These are phyloP conservation scores for Tetramorium parvispinum DNA, from an alignment of 1,140 invertebrate genomes.

Conservation along the genomic window DNA sequence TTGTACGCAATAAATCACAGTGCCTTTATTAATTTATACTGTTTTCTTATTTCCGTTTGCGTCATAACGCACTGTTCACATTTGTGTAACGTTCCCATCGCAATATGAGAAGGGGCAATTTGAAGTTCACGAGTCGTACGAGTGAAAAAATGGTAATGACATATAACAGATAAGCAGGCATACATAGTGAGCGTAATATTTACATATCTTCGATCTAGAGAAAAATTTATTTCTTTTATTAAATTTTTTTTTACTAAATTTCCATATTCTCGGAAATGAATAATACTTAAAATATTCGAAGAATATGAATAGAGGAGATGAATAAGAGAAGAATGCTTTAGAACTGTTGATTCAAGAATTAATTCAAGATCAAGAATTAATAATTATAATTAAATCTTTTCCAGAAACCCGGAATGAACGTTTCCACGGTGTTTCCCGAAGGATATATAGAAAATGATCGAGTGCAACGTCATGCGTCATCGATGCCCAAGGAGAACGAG, in stretches of 20 bases:
- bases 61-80: not conserved
- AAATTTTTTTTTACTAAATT: not conserved
- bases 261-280: not conserved
- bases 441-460: slow-evolving; percentile 71
- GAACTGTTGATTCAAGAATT: slow-evolving; percentile 10
- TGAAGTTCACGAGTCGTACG: not conserved
- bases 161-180: not conserved
- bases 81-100: not conserved
- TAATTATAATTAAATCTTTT: slow-evolving; percentile 48
- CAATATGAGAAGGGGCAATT: not conserved
- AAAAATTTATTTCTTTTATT: not conserved
- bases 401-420: slow-evolving; percentile 77
- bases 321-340: not conserved
- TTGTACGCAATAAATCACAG: not conserved
- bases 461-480: slow-evolving; percentile 46
- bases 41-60: not conserved
- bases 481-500: slow-evolving; percentile 56
- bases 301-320: not conserved
- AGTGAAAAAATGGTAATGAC: slow-evolving; percentile 16
- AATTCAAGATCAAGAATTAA: not conserved
- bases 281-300: not conserved
- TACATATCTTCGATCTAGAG: not conserved
- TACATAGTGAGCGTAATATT: not conserved
- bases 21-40: not conserved
- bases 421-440: slow-evolving; percentile 83